These are phyloP conservation scores for Coregonus suidteri DNA, from an alignment of 2,797 vertebrate species.

Conservation along the genomic window DNA sequence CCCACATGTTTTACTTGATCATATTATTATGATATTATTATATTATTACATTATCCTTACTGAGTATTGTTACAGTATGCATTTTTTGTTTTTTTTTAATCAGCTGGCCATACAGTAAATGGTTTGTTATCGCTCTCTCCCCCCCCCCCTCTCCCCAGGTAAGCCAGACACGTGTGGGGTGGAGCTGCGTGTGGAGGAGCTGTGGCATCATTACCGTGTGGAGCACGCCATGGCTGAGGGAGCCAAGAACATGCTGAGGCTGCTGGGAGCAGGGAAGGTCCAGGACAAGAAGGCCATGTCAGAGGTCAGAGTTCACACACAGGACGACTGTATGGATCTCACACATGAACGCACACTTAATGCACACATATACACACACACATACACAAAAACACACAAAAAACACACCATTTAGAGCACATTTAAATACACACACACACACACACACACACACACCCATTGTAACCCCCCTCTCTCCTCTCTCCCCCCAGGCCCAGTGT, in stretches of 20 bases:
- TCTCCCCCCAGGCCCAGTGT: conserved; percentile 80
- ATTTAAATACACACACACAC: background rate
- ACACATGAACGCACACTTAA: background rate
- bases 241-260: conserved; percentile 87
- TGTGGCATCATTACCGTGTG: conserved; percentile 89
- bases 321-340: background rate
- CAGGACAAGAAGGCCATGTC: conserved; percentile 89
- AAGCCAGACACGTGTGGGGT: conserved; percentile 83
- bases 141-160: conserved; percentile 56
- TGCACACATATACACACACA: background rate
- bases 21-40: too few relatives aligned
- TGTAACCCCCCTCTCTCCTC: background rate
- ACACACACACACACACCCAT: background rate
- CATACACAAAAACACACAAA: background rate
- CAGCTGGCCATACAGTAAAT: too few relatives aligned
- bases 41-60: too few relatives aligned
- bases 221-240: conserved; percentile 91
- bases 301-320: conserved; percentile 73
- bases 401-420: background rate
- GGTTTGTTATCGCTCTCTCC: background rate
- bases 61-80: too few relatives aligned
- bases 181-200: conserved; percentile 89
- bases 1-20: too few relatives aligned
- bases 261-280: conserved; percentile 83
- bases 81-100: too few relatives aligned